Base-by-base conservation (phyloP, 2,113 vertebrate genomes). In the Poicephalus gulielmi region DNA sequence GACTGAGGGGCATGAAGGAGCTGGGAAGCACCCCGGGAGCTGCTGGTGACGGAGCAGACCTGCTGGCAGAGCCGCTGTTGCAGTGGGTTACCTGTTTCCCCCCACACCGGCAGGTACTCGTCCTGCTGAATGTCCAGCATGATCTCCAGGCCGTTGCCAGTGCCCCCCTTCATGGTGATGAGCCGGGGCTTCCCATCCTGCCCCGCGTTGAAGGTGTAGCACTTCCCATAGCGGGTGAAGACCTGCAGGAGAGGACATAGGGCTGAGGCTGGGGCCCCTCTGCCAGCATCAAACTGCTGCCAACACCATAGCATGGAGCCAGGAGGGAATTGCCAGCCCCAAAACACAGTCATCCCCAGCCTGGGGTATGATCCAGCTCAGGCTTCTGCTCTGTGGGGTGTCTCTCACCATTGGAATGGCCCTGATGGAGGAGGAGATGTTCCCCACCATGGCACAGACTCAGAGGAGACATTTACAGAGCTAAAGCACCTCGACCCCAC, bases 121-220 rank as follows among this genome's bases (percentile, higher is more conserved):
- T 99, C 99, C 97, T 99, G 99, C 96, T 99, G 99, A 86, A 99
- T 99, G 91, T 99, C 99, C 97, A 99, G 92, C 99, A 99, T 99
- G 97, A 99, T 98, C 97, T 99, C 99, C 98, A 99, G 98, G 64
- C 99, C 99, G 2, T 99, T 99, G 13, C 99, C 99, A 15, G 99
- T 99, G 44, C 99, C 99, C 1, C 99, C 99, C 95, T 99, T 99
- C 98, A 99, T 99, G 73, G 99, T 99, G 94, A 99, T 98, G 94
- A 98, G 97, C 77, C 99, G 98, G 0, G 99, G 98, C 85, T 98
- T 98, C 79, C 99, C 99, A 20, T 99, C 99, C 95, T 98, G 98
- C 57, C 99, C 99, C 0, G 99, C 99, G 37, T 99, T 99, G 96
- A 99, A 99, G 4, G 99, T 99, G 98, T 99, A 99, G 97, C 99